Base-by-base conservation (phyloP, 2,113 vertebrate genomes). In the Scytalopus superciliaris region DNA sequence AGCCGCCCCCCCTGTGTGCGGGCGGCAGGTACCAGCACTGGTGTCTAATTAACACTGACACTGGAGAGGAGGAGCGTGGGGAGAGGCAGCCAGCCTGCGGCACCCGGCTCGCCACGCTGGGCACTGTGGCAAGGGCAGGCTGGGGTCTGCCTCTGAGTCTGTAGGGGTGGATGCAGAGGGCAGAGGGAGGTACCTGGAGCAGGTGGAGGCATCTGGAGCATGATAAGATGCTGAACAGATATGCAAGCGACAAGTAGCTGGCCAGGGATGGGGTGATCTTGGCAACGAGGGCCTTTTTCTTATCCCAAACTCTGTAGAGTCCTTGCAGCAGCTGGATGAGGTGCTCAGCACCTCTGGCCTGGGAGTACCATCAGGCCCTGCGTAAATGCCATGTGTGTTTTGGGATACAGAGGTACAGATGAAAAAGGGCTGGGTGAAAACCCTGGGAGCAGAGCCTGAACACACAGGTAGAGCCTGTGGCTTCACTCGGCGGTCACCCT, bases 371-470 rank as follows among this genome's bases (percentile, higher is more conserved):
- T 57, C 24, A 33, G 12, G 19, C 27, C 33, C 30, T 14, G 8
- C 8, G 4, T 53, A 52, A 52, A 40, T 21, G 39, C 11, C 11
- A 14, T 1, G 7, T 1, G 0, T 10, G 15, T 60, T 63, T 60
- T 24, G 35, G 33, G 57, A 83, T 30, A 28, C 8, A 3, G 42
- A 62, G 42, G 16, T 7, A 2, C 2, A 3, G 23, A 7, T 9
- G 31, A 64, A 49, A 47, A 6, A 67, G 35, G 60, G 21, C 33
- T 37, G 19, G 37, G 40, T 42, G 49, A 60, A 68, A 76, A 47
- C 13, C 7, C 23, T 7, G 10, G 55, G 73, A 74, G 42, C 33
- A 33, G 33, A 56, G 76, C 67, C 50, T 37, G 78, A 47, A 35
- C 14, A 1, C 21, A 1, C 10, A 19, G 25, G 30, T 3, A 19